A percentile compares a stretch with the other conserved stretches of the same genome.
Evolutionary conservation across 2,888 invertebrate species (phyloP).

Genomic region (Fabriciana adippe): DNA sequence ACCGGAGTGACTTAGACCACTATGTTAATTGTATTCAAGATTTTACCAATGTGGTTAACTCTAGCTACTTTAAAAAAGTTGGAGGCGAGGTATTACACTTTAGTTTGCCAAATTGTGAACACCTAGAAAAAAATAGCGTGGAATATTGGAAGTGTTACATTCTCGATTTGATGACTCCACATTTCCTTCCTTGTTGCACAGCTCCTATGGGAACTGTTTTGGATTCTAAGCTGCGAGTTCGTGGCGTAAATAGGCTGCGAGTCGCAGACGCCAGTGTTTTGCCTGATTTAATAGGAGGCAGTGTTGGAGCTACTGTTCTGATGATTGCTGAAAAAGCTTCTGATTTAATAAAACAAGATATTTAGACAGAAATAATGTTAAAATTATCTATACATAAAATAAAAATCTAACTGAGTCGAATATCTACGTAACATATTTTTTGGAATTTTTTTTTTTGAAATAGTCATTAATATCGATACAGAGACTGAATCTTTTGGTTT

Average conservation of each 20-base stretch:
- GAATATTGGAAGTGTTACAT: slow-evolving; percentile 49
- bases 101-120: slow-evolving; percentile 40
- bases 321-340: slow-evolving; percentile 91
- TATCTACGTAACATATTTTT: no score
- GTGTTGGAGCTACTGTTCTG: slow-evolving; percentile 88
- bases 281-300: slow-evolving; percentile 88
- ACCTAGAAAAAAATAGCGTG: slow-evolving; percentile 13
- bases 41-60: slow-evolving; percentile 44
- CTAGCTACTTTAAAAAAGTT: slow-evolving; percentile 43
- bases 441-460: no score
- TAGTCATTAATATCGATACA: no score
- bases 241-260: slow-evolving; percentile 49
- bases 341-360: slow-evolving; percentile 84
- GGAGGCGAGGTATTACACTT: slow-evolving; percentile 44
- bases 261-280: slow-evolving; percentile 90
- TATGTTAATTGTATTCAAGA: slow-evolving; percentile 44
- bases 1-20: slow-evolving; percentile 43
- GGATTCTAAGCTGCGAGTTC: slow-evolving; percentile 45
- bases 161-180: slow-evolving; percentile 43
- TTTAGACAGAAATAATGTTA: no score
- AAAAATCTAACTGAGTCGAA: no score
- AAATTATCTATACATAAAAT: no score
- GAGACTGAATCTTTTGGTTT: no score
- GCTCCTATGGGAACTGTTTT: slow-evolving; percentile 52
- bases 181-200: slow-evolving; percentile 49